Base-by-base conservation (phyloP, 2,888 invertebrate genomes). In the Periphyllus acericola region DNA sequence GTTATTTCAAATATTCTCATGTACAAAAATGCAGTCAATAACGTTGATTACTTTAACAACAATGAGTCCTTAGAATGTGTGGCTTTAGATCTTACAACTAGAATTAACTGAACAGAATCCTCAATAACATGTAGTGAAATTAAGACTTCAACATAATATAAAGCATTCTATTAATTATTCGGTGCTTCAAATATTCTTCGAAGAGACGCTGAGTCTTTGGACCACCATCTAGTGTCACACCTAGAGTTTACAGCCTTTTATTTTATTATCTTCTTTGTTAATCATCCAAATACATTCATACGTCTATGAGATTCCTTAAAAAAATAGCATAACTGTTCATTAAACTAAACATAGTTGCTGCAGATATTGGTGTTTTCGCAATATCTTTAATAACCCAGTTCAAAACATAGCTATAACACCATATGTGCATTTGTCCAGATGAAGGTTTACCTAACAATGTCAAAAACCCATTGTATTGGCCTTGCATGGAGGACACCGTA, bases 321-420 rank as follows among this genome's bases (percentile, higher is more conserved):
- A 52, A 84, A 78, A 75, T 66, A 36, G 68, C 78, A 19, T 32
- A 32, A 32, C 29, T 78, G 21, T 78, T 78, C 8, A 78, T n/a
- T 52, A 89, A 55, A 36, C 29, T 40, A 76, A 89, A 89, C 46
- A 89, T 79, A 84, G 80, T 76, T 40, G 85, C 60, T 19, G 88
- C 83, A 68, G n/a, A n/a, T 32, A 89, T 71, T 88, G 34, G 78
- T 74, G 72, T 68, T 55, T 76, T 83, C 60, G 55, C 89, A 34
- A 83, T 82, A 83, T 89, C 88, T 68, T 78, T 71, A 46, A 90
- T 71, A 21, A 90, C 89, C 6, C 90, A 71, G 79, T 90, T 90
- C 1, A 90, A 83, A 34, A 90, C 82, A 80, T 90, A 89, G 36
- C 89, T 89, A 79, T 89, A 89, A 78, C 89, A 90, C 90, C 90